Conservation (phyloP, 2,797 vertebrate species). For the Orientallactaga sibirica region DNA sequence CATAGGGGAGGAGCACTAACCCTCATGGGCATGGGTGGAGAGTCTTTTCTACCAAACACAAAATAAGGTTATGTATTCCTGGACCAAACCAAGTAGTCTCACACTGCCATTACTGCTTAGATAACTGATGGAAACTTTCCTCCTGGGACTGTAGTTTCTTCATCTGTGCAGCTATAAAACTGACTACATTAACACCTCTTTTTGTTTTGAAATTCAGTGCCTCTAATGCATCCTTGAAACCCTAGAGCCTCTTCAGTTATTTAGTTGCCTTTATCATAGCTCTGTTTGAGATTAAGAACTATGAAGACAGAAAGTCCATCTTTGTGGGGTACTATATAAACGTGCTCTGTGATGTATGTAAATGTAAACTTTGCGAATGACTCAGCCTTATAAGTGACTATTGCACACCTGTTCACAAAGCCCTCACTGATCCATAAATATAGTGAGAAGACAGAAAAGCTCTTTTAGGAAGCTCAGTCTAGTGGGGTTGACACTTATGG, state of each 20-base stretch:
- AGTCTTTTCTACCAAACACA: background rate
- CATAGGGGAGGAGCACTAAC: background rate
- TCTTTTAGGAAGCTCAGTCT: background rate
- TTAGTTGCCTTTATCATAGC: background rate
- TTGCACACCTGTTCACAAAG: background rate
- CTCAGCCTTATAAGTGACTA: background rate
- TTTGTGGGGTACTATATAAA: background rate
- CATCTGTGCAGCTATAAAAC: conserved; percentile 17
- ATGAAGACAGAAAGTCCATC: background rate
- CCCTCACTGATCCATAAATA: background rate
- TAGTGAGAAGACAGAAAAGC: background rate
- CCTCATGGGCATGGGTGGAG: background rate
- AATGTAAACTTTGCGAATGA: background rate
- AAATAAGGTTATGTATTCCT: background rate
- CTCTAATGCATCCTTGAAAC: background rate
- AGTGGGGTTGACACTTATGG: background rate
- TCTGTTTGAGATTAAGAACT: background rate
- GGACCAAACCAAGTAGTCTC: background rate
- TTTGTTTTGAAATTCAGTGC: background rate
- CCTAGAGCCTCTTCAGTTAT: background rate
- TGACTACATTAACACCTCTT: background rate
- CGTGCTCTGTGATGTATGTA: background rate
- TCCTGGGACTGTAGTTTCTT: background rate
- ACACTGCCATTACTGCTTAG: background rate
- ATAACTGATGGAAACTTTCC: background rate